Conservation (phyloP, 1,140 invertebrate species). For the Gyrodactylus salaris region DNA sequence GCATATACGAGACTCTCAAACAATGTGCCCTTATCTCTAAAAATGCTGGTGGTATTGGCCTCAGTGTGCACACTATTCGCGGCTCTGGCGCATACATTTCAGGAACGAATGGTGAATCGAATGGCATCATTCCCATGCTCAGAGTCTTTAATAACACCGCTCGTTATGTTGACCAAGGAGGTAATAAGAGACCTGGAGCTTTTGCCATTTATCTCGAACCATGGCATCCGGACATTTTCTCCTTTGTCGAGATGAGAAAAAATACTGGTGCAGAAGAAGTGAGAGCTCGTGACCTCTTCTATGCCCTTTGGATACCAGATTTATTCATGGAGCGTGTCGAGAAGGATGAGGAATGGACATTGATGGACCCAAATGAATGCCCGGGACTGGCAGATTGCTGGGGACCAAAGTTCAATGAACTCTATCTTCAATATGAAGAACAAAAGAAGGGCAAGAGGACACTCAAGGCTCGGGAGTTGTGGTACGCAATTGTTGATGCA, state of each 20-base stretch:
- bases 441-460: constrained; percentile 38
- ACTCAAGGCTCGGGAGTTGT: constrained; percentile 51
- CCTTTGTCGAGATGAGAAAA: constrained; percentile 64
- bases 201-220: constrained; percentile 61
- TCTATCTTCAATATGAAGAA: constrained; percentile 55
- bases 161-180: constrained; percentile 83
- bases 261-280: constrained; percentile 66
- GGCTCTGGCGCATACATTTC: constrained; percentile 58
- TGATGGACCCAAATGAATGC: constrained; percentile 81
- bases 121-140: constrained; percentile 86
- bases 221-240: constrained; percentile 89
- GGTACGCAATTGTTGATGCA: constrained; percentile 65
- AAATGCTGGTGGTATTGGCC: constrained; percentile 72
- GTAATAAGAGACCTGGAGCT: constrained; percentile 35
- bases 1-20: constrained; percentile 71
- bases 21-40: constrained; percentile 85
- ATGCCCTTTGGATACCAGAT: constrained; percentile 89
- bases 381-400: constrained; percentile 58
- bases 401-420: constrained; percentile 63
- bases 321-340: constrained; percentile 87
- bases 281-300: constrained; percentile 75
- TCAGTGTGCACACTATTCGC: constrained; percentile 80
- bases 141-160: constrained; percentile 79
- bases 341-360: constrained; percentile 45
- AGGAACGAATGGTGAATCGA: constrained; percentile 70